A percentile compares a stretch with the other conserved stretches of the same genome.
Conservation (phyloP, 1,140 invertebrate genomes). For the Latrodectus geometricus region DNA sequence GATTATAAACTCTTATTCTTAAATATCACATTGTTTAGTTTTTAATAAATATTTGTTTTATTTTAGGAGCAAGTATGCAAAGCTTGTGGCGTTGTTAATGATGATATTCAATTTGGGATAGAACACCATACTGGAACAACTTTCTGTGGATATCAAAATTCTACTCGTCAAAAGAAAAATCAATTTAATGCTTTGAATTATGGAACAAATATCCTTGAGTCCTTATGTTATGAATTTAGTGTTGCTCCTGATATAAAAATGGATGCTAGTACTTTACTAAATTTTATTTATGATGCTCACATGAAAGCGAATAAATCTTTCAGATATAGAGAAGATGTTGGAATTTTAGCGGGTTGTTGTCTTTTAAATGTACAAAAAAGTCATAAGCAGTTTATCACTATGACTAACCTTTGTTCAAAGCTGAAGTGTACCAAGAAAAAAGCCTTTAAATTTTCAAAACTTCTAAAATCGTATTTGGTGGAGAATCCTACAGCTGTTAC, state of each 20-base stretch:
- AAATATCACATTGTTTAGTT: too few species aligned
- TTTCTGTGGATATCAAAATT: neutral
- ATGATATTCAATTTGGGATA: neutral
- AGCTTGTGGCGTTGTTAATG: slow-evolving; percentile 33
- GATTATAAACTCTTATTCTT: too few species aligned
- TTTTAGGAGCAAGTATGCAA: slow-evolving; percentile 32
- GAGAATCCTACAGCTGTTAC: neutral
- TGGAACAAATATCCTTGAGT: slow-evolving; percentile 15
- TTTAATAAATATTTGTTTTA: neutral
- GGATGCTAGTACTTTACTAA: neutral
- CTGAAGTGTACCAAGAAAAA: slow-evolving; percentile 14
- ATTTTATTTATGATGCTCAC: neutral
- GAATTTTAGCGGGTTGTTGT: slow-evolving; percentile 31
- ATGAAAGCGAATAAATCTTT: neutral
- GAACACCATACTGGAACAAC: neutral
- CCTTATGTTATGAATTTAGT: neutral
- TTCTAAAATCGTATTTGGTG: neutral
- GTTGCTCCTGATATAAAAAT: neutral
- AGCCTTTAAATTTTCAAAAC: slow-evolving; percentile 20
- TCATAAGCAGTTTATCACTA: neutral
- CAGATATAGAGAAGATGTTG: slow-evolving; percentile 1
- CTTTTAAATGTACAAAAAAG: neutral
- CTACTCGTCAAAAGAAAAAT: neutral
- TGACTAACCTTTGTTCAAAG: neutral
- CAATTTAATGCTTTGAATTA: neutral